Base-by-base conservation (phyloP, 2,797 vertebrate genomes). In the Onychomys arenicola region DNA sequence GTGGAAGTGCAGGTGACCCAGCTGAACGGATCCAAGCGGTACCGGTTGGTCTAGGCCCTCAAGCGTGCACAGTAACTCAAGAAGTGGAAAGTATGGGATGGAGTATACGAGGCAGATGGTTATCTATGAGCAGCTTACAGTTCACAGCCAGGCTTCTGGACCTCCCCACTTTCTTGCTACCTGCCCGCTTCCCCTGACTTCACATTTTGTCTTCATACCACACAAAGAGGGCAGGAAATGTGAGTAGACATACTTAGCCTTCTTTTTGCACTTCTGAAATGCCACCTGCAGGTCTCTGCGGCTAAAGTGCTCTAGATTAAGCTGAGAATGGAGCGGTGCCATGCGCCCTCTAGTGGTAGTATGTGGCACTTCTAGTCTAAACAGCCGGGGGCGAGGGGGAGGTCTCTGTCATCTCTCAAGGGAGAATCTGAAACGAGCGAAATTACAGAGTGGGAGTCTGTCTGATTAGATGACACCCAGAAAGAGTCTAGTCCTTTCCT, bases 341-440 rank as follows among this genome's bases (percentile, higher is more conserved):
- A 65, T 32, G 12, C 11, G 11, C 94, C 94, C 88, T 89, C 96
- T 96, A 37, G 89, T 91, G 97, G 95, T 78, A 40, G 21, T 76
- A n/a, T 65, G 27, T 83, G 57, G 89, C 46, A 27, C 43, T 76
- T 67, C 32, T 32, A 3, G 4, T 43, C 37, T 96, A 57, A 71
- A 86, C 52, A 78, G 27, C 83, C 21, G 46, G 5, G 8, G 46
- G 6, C 8, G 46, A 46, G 46, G 5, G 46, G 46, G 6, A 5
- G 46, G 46, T 5, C 40, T 84, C 37, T 12, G 10, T 34, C 13
- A 55, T 8, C 84, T 29, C 21, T 0, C 23, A 3, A 59, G 25
- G 14, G 25, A 52, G 25, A 16, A 13, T 19, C n/a, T 73, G 34
- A 32, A 61, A 27, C 6, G 46, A 29, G 89, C 37, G 80, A 90